These are phyloP conservation scores for Peromyscus nudipes DNA, from an alignment of 2,797 vertebrate species.

Conservation along the genomic window DNA sequence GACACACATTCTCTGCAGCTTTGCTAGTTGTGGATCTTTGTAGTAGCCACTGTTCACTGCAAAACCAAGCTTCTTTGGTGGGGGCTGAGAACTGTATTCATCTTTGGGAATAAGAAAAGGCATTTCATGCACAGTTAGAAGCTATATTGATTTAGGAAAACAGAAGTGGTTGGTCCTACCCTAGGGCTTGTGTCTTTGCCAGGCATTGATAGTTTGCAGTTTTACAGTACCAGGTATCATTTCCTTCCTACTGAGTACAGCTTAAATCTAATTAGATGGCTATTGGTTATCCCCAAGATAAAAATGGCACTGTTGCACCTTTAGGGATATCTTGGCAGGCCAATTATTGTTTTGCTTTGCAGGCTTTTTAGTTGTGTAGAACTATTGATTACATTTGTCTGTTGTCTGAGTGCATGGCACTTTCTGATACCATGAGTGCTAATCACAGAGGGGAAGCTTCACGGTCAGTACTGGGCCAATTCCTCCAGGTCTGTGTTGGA, in stretches of 20 bases:
- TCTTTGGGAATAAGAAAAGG: neutral
- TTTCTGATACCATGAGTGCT: neutral
- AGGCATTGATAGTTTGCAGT: no score
- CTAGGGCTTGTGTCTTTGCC: neutral
- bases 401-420: neutral
- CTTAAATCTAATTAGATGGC: neutral
- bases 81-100: neutral
- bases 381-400: neutral
- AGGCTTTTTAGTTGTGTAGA: neutral
- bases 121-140: neutral
- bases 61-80: neutral
- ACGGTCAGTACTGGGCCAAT: neutral
- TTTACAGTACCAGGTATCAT: neutral
- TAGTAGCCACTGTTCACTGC: neutral
- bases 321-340: neutral
- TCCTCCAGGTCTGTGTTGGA: neutral
- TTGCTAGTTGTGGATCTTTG: neutral
- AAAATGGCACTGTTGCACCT: neutral
- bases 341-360: neutral
- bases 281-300: neutral
- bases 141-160: neutral
- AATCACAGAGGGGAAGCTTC: no score
- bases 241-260: neutral
- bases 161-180: neutral
- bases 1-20: no score